Conservation (phyloP, 35 echinoderm and acorn worm species). For the Eucidaris tribuloides region DNA sequence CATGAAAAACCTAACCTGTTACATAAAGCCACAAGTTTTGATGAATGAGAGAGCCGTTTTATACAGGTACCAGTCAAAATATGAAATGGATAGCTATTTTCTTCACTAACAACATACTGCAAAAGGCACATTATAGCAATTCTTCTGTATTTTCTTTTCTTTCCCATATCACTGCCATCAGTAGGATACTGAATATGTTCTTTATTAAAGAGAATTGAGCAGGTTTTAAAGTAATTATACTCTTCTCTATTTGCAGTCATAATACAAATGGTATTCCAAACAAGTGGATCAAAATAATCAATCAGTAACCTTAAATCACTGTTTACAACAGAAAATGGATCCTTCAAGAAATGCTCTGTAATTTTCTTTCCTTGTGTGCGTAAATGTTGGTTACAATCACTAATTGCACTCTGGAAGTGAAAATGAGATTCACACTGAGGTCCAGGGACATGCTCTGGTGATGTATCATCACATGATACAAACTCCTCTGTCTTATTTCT, state of each 20-base stretch:
- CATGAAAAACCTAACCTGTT: constrained; percentile 26
- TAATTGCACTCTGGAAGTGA: too few species aligned
- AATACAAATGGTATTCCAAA: neutral
- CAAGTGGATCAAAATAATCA: neutral
- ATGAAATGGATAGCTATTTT: constrained; percentile 32
- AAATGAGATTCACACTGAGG: too few species aligned
- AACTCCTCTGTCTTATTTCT: too few species aligned
- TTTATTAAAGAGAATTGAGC: neutral
- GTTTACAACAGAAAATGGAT: too few species aligned
- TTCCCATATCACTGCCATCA: neutral
- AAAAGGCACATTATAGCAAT: neutral
- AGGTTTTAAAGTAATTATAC: neutral
- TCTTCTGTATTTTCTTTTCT: neutral
- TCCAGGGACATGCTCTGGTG: too few species aligned
- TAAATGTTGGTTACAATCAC: too few species aligned
- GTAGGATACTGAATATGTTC: neutral
- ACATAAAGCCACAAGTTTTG: neutral
- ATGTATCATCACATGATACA: too few species aligned
- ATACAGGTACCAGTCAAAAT: constrained; percentile 15
- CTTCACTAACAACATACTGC: constrained; percentile 26
- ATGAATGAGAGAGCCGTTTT: constrained; percentile 37
- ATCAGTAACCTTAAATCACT: too few species aligned
- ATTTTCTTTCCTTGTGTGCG: too few species aligned
- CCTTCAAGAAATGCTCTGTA: too few species aligned
- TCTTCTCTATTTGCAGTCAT: neutral